Conservation (phyloP, 2,888 invertebrate genomes). For the Heliconius ethilla region DNA sequence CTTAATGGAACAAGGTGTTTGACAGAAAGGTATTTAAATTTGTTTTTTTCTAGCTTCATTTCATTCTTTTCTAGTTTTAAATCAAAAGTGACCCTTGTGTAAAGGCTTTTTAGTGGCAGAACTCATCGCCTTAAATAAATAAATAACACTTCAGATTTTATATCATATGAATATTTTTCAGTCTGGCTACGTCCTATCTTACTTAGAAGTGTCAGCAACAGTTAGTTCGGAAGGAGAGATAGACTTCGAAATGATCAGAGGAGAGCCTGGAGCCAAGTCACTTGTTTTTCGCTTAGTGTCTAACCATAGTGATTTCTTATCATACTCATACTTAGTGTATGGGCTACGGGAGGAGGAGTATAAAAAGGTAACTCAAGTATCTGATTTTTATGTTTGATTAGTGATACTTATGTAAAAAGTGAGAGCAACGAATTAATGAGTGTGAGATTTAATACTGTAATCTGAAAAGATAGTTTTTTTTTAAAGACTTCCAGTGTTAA, state of each 20-base stretch:
- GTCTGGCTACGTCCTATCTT: slow-evolving; percentile 69
- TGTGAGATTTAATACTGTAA: too few species aligned
- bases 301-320: slow-evolving; percentile 70
- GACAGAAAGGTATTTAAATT: too few species aligned
- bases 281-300: slow-evolving; percentile 72
- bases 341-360: slow-evolving; percentile 72
- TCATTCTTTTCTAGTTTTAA: too few species aligned
- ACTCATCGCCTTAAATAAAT: neutral
- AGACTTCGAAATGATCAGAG: slow-evolving; percentile 63
- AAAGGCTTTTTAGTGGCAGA: neutral
- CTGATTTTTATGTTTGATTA: slow-evolving; percentile 35
- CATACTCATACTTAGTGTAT: slow-evolving; percentile 67
- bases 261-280: slow-evolving; percentile 61
- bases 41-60: too few species aligned
- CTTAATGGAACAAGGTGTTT: too few species aligned
- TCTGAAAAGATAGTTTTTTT: too few species aligned
- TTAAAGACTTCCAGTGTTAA: too few species aligned
- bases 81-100: too few species aligned
- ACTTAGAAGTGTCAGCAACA: slow-evolving; percentile 65
- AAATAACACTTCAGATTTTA: neutral
- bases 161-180: slow-evolving; percentile 48
- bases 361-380: slow-evolving; percentile 69
- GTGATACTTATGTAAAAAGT: neutral
- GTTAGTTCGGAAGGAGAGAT: slow-evolving; percentile 61
- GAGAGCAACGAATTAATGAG: neutral